A percentile compares a stretch with the other conserved stretches of the same genome.
Conservation (phyloP, 2,888 invertebrate species). For the Rhagophthalmus giganteus region DNA sequence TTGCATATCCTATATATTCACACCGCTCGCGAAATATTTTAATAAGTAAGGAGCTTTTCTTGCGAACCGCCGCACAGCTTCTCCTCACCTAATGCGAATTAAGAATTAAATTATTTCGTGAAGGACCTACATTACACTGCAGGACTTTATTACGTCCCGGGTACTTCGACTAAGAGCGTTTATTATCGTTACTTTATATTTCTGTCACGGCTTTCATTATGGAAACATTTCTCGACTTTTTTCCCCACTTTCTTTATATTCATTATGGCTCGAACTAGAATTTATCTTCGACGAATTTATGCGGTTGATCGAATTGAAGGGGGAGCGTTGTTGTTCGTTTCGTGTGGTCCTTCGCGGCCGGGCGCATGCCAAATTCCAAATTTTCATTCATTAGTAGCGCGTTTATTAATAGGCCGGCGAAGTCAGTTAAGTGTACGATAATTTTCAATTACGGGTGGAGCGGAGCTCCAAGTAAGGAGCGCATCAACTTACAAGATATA, state of each 20-base stretch:
- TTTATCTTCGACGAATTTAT: background rate
- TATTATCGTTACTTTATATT: slow-evolving; percentile 8
- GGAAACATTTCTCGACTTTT: slow-evolving; percentile 1
- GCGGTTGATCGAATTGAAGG: no score
- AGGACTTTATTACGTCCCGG: slow-evolving; percentile 19
- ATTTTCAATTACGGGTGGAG: slow-evolving; percentile 30
- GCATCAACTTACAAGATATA: slow-evolving; percentile 33
- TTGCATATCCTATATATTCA: slow-evolving; percentile 35
- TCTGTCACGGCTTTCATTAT: slow-evolving; percentile 2
- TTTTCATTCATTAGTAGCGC: slow-evolving; percentile 24
- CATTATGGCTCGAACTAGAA: background rate
- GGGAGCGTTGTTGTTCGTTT: no score
- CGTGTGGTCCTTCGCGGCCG: no score
- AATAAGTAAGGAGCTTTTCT: slow-evolving; percentile 33
- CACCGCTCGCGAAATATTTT: slow-evolving; percentile 33
- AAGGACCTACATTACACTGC: slow-evolving; percentile 21
- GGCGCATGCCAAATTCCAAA: no score
- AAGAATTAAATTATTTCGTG: slow-evolving; percentile 28
- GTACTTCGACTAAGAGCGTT: slow-evolving; percentile 14
- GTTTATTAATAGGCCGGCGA: slow-evolving; percentile 27
- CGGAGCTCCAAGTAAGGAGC: slow-evolving; percentile 32
- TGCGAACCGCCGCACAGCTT: slow-evolving; percentile 19
- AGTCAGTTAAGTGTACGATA: slow-evolving; percentile 28
- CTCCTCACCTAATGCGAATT: slow-evolving; percentile 27
- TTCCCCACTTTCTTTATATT: background rate